Conservation (phyloP, 2,113 vertebrate genomes). For the Orthonyx spaldingii region DNA sequence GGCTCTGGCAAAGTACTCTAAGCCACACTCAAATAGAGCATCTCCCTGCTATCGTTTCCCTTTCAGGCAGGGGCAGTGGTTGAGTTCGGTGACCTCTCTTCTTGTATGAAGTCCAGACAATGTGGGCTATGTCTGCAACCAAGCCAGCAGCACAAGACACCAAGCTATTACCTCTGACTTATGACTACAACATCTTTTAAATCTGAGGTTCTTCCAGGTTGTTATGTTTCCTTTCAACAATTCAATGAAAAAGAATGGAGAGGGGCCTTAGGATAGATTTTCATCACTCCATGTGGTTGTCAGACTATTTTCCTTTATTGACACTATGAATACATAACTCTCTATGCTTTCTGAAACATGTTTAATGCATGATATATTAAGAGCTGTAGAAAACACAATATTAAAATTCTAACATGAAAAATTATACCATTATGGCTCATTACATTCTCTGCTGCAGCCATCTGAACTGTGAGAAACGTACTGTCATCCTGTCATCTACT, state of each 20-base stretch:
- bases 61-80: background rate
- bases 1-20: background rate
- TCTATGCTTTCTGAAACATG: constrained; percentile 36
- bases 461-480: constrained; percentile 67
- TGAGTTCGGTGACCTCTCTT: background rate
- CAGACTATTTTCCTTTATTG: constrained; percentile 44
- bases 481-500: constrained; percentile 57
- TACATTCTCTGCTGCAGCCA: constrained; percentile 56
- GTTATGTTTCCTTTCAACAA: constrained; percentile 2
- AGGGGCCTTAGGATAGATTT: background rate
- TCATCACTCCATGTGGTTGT: constrained; percentile 27
- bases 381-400: constrained; percentile 61
- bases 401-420: constrained; percentile 72
- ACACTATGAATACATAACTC: constrained; percentile 43
- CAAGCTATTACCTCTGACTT: constrained; percentile 1
- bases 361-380: constrained; percentile 72
- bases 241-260: background rate
- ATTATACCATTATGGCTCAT: constrained; percentile 71
- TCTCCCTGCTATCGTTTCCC: background rate
- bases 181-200: background rate
- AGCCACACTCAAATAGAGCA: background rate
- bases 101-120: background rate
- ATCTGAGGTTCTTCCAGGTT: background rate
- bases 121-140: background rate
- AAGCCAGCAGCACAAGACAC: background rate